Conservation (phyloP, 2,113 vertebrate genomes). For the Lagenorhynchus albirostris region DNA sequence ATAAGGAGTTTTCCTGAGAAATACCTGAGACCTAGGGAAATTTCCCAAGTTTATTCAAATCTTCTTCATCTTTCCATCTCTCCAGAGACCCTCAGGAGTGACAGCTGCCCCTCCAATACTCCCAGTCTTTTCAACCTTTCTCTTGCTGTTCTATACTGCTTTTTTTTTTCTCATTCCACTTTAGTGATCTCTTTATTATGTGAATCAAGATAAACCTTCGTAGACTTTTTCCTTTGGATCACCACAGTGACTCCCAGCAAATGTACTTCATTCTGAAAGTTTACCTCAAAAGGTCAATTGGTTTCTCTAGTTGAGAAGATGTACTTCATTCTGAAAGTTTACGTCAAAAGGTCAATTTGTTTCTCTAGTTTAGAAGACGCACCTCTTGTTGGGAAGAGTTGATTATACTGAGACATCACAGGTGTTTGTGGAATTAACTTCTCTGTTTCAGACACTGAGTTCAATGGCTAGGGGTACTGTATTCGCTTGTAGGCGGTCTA, state of each 20-base stretch:
- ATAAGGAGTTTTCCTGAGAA: background rate
- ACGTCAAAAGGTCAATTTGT: background rate
- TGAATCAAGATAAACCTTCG: background rate
- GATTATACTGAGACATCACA: background rate
- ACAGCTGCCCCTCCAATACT: rapidly evolving
- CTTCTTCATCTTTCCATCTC: background rate
- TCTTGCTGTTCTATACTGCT: background rate
- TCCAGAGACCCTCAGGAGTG: background rate
- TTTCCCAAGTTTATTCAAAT: background rate
- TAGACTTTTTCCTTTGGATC: background rate
- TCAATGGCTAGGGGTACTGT: background rate
- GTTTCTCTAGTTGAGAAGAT: background rate
- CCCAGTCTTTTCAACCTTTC: background rate
- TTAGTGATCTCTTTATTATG: background rate
- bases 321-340: background rate
- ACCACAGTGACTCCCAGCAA: no score
- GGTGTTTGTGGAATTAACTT: background rate
- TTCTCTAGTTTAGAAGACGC: background rate
- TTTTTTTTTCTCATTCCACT: background rate
- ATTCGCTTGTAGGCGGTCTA: background rate
- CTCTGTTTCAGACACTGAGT: background rate
- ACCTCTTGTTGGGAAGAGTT: background rate
- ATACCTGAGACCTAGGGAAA: background rate
- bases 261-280: background rate
- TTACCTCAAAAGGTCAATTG: background rate